These are phyloP conservation scores for Coleophora deauratella DNA, from an alignment of 2,888 invertebrate species.

Conservation along the genomic window DNA sequence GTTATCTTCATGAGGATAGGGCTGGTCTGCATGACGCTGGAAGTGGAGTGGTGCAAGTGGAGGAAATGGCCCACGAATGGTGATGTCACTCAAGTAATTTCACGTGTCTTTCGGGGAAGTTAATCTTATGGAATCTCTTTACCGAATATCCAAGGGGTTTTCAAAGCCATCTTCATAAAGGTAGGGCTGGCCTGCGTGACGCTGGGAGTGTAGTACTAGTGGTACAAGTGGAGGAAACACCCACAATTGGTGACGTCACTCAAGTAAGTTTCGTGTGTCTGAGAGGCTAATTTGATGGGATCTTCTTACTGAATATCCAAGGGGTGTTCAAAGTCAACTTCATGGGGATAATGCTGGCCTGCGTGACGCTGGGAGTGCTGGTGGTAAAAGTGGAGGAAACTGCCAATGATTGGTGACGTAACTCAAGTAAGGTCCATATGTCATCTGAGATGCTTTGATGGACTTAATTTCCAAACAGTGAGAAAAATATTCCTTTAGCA, in stretches of 20 bases:
- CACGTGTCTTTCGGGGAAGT: too few relatives aligned
- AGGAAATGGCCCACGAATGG: conserved; percentile 76
- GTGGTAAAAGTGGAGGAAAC: conserved; percentile 89
- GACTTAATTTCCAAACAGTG: too few relatives aligned
- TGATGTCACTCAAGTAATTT: conserved; percentile 73
- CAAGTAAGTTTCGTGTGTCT: conserved; percentile 44
- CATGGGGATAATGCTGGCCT: conserved; percentile 94
- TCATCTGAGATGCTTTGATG: too few relatives aligned
- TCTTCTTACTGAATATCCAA: conserved; percentile 97
- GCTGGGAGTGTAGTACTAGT: conserved; percentile 94
- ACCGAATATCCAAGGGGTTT: conserved; percentile 97
- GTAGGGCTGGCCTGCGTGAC: conserved; percentile 94
- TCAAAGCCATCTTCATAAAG: conserved; percentile 97
- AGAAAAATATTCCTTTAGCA: too few relatives aligned
- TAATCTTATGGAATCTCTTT: conserved; percentile 99
- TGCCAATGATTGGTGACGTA: conserved; percentile 75
- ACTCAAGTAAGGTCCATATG: conserved; percentile 68
- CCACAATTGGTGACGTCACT: conserved; percentile 75
- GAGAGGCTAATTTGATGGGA: too few relatives aligned
- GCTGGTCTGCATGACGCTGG: conserved; percentile 90
- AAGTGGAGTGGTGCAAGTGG: conserved; percentile 94
- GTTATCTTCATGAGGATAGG: conserved; percentile 97
- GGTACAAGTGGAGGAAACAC: conserved; percentile 86
- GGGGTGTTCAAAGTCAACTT: conserved; percentile 98
- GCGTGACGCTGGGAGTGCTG: conserved; percentile 93